Conservation (phyloP, 2,888 invertebrate genomes). For the Stenurella melanura region DNA sequence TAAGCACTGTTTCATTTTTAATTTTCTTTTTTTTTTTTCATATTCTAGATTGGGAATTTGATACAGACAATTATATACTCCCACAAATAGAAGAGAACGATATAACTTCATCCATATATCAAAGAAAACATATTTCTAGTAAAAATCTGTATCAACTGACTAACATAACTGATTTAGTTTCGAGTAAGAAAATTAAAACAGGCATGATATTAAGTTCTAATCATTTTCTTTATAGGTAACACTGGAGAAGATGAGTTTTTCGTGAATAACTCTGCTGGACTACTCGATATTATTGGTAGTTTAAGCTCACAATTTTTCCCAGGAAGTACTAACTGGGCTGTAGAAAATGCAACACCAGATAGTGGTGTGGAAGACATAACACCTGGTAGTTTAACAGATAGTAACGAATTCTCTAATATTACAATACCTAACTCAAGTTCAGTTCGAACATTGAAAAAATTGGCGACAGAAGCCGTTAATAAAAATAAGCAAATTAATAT, state of each 20-base stretch:
- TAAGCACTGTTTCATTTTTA: too few relatives aligned
- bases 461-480: conserved; percentile 67
- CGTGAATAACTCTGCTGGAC: conserved; percentile 83
- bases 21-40: background rate
- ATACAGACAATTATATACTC: conserved; percentile 64
- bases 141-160: conserved; percentile 65
- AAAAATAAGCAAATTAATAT: conserved; percentile 58
- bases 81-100: conserved; percentile 57
- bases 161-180: conserved; percentile 60
- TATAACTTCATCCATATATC: conserved; percentile 52
- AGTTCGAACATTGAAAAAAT: conserved; percentile 65
- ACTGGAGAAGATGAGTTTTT: conserved; percentile 79
- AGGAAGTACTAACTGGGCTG: conserved; percentile 72
- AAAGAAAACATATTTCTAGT: conserved; percentile 56
- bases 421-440: conserved; percentile 23
- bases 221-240: conserved; percentile 43
- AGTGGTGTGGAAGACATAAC: conserved; percentile 80
- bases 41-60: conserved; percentile 72
- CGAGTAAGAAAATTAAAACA: conserved; percentile 58
- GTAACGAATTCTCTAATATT: conserved; percentile 53
- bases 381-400: conserved; percentile 69
- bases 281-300: conserved; percentile 77
- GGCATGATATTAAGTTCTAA: conserved; percentile 9
- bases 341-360: conserved; percentile 77
- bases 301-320: conserved; percentile 84